These are phyloP conservation scores for Penaeus vannamei DNA, from an alignment of 1,140 invertebrate genomes.

Conservation along the genomic window DNA sequence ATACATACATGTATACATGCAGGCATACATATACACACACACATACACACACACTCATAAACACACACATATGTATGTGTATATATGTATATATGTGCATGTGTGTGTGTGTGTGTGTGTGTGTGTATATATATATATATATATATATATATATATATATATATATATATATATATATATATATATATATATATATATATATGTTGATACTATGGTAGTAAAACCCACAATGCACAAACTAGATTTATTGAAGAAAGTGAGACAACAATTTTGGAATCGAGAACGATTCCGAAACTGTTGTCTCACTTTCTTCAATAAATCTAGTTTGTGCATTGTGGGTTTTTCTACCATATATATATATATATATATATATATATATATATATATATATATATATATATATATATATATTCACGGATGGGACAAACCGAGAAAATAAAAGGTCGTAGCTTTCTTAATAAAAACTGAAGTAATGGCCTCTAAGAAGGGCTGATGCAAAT, in stretches of 20 bases:
- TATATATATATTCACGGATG: background rate
- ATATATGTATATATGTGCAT: background rate
- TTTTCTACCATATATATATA: conserved; percentile 22
- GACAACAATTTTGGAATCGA: no score
- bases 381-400: conserved; percentile 22
- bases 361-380: conserved; percentile 12
- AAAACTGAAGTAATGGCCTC: no score
- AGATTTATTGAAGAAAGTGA: no score
- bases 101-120: background rate
- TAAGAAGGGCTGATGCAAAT: no score
- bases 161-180: conserved; percentile 12
- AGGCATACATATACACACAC: conserved; percentile 39
- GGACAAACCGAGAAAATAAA: no score
- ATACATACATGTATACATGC: conserved; percentile 37
- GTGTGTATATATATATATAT: conserved; percentile 3
- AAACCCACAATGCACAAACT: no score
- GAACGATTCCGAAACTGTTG: no score
- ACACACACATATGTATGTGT: background rate
- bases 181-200: conserved; percentile 19
- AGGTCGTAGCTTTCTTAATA: no score
- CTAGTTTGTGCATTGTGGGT: no score
- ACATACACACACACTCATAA: conserved; percentile 38
- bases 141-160: conserved; percentile 22
- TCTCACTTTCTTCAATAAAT: no score
- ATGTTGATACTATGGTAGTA: no score